A percentile compares a stretch with the other conserved stretches of the same genome.
phyloP scores from a whole-genome alignment of 2,113 vertebrate species.

The Platysteira castanea region DNA sequence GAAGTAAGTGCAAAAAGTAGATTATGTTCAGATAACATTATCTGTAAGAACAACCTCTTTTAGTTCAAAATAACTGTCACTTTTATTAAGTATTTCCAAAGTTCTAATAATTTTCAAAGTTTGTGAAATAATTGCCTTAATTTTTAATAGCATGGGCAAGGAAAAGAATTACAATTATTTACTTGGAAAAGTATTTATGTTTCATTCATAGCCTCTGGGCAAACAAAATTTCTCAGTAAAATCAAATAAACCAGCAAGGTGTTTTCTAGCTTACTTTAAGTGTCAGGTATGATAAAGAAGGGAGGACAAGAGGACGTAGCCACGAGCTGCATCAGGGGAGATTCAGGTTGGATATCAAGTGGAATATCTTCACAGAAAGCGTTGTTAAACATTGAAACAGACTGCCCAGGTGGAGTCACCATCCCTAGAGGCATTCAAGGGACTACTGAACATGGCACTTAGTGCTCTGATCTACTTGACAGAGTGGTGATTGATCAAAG shows the following conservation, averaged over 20 bases:
- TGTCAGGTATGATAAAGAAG: background rate
- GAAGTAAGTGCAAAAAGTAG: background rate
- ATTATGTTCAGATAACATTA: background rate
- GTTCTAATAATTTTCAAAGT: background rate
- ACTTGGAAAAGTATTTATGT: background rate
- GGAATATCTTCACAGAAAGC: background rate
- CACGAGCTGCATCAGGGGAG: background rate
- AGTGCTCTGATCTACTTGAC: background rate
- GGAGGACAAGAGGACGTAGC: background rate
- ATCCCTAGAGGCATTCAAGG: background rate
- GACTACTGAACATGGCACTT: background rate
- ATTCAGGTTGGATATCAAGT: background rate
- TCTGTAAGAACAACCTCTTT: background rate
- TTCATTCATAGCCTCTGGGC: background rate
- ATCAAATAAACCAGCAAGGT: background rate
- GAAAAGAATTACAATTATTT: background rate
- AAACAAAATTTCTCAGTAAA: background rate
- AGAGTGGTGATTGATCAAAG: background rate
- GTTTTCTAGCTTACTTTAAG: background rate
- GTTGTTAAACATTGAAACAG: background rate
- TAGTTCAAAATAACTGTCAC: background rate
- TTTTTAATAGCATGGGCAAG: background rate
- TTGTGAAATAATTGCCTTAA: background rate
- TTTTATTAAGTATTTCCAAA: background rate
- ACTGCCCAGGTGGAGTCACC: background rate